Conservation (phyloP, 2,113 vertebrate species). For the Neogobius melanostomus region DNA sequence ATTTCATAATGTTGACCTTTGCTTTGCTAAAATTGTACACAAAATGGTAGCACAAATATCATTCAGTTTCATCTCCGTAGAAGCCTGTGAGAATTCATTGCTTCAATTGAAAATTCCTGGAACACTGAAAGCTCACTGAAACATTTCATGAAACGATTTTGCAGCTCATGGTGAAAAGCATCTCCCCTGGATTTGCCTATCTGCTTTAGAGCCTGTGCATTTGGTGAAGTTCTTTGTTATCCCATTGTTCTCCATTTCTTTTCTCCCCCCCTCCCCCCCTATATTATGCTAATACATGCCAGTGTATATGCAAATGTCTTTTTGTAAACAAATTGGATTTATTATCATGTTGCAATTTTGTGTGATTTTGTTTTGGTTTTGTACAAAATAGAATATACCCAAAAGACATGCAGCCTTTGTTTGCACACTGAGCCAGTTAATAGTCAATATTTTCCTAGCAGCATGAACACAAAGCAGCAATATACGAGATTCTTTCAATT, state of each 20-base stretch:
- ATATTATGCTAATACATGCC: not conserved
- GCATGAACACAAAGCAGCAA: conserved; percentile 4
- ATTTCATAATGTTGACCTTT: not conserved
- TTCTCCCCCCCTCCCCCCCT: not conserved
- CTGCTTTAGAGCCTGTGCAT: too few relatives aligned
- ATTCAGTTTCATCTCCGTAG: too few relatives aligned
- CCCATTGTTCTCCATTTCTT: not conserved
- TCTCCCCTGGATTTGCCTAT: not conserved
- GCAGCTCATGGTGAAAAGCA: not conserved
- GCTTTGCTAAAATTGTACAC: not conserved
- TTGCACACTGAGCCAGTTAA: conserved; percentile 2
- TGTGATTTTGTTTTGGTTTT: not conserved
- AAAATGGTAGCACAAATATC: too few relatives aligned
- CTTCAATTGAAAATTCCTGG: too few relatives aligned
- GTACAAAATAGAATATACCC: conserved; percentile 5
- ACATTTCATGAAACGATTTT: not conserved
- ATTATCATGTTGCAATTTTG: conserved; percentile 2
- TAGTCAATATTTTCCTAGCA: not conserved
- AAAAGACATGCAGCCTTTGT: not conserved
- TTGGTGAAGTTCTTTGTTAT: not conserved
- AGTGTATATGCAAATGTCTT: not conserved
- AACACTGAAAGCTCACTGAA: too few relatives aligned
- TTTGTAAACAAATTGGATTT: conserved; percentile 8
- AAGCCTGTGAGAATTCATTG: too few relatives aligned
- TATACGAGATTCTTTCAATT: conserved; percentile 2